Evolutionary conservation across 1,140 invertebrate species (phyloP).

Genomic region (Camponotus pennsylvanicus): DNA sequence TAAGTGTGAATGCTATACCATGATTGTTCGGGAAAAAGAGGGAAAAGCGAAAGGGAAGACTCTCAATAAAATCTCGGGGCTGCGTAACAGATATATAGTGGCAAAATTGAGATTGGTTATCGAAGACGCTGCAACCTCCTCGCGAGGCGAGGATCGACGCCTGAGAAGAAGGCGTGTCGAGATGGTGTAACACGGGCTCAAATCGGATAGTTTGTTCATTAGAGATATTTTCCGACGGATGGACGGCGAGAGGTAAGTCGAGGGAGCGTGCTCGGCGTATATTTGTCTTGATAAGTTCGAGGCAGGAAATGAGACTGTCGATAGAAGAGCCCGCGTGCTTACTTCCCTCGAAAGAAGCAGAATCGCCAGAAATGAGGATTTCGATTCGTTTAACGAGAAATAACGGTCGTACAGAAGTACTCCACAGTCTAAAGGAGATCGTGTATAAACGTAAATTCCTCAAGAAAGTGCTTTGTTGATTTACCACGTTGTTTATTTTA

Average conservation of each 20-base stretch:
- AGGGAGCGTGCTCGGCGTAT: conserved; percentile 65
- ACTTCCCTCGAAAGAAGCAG: neutral
- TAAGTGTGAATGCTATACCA: neutral
- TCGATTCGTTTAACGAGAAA: conserved; percentile 73
- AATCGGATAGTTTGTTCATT: conserved; percentile 80
- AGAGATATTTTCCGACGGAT: conserved; percentile 72
- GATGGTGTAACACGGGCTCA: conserved; percentile 64
- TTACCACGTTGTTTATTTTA: neutral
- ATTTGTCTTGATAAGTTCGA: conserved; percentile 77
- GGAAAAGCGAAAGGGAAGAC: neutral
- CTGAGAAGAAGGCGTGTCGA: conserved; percentile 4
- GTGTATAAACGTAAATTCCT: conserved; percentile 12
- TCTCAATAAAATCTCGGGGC: conserved; percentile 46
- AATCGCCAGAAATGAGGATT: conserved; percentile 66
- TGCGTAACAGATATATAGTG: conserved; percentile 69
- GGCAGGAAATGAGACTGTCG: conserved; percentile 76
- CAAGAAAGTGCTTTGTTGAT: neutral
- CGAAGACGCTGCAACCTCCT: conserved; percentile 56
- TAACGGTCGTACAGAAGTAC: conserved; percentile 56
- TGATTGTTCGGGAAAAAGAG: neutral
- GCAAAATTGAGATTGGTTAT: conserved; percentile 78
- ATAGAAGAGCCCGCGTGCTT: conserved; percentile 58
- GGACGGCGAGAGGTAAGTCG: conserved; percentile 42
- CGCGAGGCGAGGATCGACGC: conserved; percentile 8
- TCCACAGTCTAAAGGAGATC: neutral